phyloP scores from a whole-genome alignment of 37 sponge, comb jelly and placozoan genomes.

The Eunapius fragilis region DNA sequence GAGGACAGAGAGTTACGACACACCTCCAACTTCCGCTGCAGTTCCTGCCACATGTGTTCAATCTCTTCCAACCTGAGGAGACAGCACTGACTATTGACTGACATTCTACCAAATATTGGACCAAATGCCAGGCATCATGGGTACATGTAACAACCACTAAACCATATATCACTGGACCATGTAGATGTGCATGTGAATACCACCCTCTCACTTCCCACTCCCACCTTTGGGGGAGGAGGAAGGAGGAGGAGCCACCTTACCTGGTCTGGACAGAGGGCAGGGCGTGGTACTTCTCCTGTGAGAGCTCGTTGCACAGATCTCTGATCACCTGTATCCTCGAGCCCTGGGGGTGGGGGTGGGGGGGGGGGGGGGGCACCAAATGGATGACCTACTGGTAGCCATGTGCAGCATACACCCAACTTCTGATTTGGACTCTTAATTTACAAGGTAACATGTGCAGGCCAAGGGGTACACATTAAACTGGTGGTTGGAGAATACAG shows the following conservation, averaged over 20 bases:
- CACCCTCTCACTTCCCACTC: not conserved
- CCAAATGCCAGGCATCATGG: no score
- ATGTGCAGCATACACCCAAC: no score
- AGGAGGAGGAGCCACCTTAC: not conserved
- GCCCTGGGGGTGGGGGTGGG: slow-evolving; percentile 21
- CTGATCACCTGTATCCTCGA: slow-evolving; percentile 52
- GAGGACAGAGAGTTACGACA: slow-evolving; percentile 56
- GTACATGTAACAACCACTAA: no score
- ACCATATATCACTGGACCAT: no score
- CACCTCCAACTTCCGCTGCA: slow-evolving; percentile 64
- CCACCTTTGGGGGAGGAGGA: not conserved
- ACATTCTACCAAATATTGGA: no score
- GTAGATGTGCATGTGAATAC: not conserved
- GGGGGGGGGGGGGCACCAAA: not conserved
- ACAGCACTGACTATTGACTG: no score
- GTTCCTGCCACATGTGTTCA: slow-evolving; percentile 66
- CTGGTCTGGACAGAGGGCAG: slow-evolving; percentile 15
- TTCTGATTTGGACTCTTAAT: no score
- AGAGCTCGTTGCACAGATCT: slow-evolving; percentile 43
- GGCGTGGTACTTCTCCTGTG: slow-evolving; percentile 62
- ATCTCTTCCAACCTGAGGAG: slow-evolving; percentile 43
- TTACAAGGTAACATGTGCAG: no score
- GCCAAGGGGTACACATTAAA: no score
- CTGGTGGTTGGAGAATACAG: no score
- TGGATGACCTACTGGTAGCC: no score